Evolutionary conservation across 2,113 vertebrate species (phyloP).

Genomic region (Rhinolophus sinicus): DNA sequence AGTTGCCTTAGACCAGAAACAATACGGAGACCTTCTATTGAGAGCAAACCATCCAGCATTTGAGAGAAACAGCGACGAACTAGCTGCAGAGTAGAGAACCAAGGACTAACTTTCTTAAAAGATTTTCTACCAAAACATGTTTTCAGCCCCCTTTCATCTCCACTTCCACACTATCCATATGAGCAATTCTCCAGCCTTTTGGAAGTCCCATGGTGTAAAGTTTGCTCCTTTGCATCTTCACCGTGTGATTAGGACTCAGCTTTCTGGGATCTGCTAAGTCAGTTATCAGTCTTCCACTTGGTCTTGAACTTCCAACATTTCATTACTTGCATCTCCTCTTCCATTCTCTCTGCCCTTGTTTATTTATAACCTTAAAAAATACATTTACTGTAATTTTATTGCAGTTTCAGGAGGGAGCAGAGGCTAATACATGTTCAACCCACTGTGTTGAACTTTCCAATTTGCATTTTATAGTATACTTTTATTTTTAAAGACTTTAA

Average conservation of each 20-base stretch:
- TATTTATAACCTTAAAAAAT: background rate
- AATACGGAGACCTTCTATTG: background rate
- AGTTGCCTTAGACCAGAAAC: background rate
- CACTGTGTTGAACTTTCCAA: background rate
- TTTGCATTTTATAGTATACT: background rate
- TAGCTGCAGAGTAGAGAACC: background rate
- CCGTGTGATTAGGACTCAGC: background rate
- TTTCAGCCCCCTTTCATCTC: background rate
- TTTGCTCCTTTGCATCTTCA: background rate
- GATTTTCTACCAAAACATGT: background rate
- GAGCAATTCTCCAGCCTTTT: background rate
- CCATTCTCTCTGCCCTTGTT: background rate
- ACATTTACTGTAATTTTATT: background rate
- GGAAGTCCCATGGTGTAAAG: accelerated
- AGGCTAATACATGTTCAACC: background rate
- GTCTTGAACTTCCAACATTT: background rate
- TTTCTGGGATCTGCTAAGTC: background rate
- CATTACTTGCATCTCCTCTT: background rate
- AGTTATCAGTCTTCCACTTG: background rate
- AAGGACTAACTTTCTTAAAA: background rate
- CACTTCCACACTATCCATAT: too few species aligned
- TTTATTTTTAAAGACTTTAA: slow-evolving; percentile 7
- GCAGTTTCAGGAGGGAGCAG: background rate
- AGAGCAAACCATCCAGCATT: background rate
- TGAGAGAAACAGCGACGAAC: accelerated